phyloP scores from a whole-genome alignment of 2,113 vertebrate species.

The Struthio camelus region DNA sequence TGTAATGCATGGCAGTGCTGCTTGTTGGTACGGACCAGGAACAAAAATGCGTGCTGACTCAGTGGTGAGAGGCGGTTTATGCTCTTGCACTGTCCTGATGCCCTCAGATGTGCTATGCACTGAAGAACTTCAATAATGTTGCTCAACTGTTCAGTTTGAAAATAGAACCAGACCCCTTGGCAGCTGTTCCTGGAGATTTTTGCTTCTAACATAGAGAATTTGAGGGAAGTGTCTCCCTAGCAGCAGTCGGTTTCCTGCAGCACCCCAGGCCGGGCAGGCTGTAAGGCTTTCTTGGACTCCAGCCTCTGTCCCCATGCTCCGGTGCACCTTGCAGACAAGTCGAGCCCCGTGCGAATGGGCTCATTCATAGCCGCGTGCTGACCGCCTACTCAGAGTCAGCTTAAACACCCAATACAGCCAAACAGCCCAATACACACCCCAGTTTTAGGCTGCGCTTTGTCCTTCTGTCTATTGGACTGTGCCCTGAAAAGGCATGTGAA shows the following conservation, averaged over 20 bases:
- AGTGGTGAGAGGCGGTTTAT: neutral
- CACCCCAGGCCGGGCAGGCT: neutral
- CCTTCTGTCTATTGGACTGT: neutral
- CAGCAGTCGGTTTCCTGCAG: neutral
- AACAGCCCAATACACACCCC: too few relatives aligned
- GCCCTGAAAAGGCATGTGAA: neutral
- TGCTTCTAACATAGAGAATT: neutral
- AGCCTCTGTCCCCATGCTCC: neutral
- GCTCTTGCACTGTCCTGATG: neutral
- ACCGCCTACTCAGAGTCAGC: accelerated
- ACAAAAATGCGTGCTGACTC: neutral
- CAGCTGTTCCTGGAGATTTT: slow-evolving; percentile 8
- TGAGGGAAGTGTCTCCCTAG: neutral
- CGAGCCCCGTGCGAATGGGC: accelerated
- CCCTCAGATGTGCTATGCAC: neutral
- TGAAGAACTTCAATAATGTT: accelerated
- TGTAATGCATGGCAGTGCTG: accelerated
- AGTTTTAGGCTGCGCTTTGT: neutral
- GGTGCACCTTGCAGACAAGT: neutral
- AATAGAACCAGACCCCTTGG: neutral
- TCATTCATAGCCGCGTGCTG: accelerated
- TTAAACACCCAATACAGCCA: too few relatives aligned
- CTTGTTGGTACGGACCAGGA: neutral
- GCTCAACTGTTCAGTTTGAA: neutral
- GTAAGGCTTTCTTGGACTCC: slow-evolving; percentile 18